Base-by-base conservation (phyloP, 2,113 vertebrate genomes). In the Callaeas wilsoni region DNA sequence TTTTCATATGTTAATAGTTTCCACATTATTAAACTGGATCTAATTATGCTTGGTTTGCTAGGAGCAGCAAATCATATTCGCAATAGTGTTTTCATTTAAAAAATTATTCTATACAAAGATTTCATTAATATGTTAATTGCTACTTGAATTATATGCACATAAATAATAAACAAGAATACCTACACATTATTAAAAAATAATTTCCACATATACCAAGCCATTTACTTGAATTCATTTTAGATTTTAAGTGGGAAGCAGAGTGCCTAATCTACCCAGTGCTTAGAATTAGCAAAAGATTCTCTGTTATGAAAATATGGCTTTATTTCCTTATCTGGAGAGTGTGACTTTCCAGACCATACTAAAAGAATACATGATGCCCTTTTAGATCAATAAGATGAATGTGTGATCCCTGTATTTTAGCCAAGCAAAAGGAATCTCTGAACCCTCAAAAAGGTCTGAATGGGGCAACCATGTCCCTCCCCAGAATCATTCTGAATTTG, bases 121-220 rank as follows among this genome's bases (percentile, higher is more conserved):
- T 97, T 96, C 90, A 96, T 97, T 93, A 90, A 86, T 49, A 95
- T 96, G 92, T 89, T 96, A 96, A 97, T 97, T 94, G 77, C 94
- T 89, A 60, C 87, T 2, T 14, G 84, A 97, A 95, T 96, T 93
- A 83, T 44, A 94, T 90, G 73, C 65, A 91, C 49, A 96, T 90
- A 96, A 94, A 87, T 97, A 84, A 94, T 87, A 98, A 97, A 92
- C 55, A 70, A 77, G 57, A 96, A 84, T 90, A 83, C 73, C 62
- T 91, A 88, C 67, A 91, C 78, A 92, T 97, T 88, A 67, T 74
- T 95, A 94, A 68, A 84, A 96, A 75, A 85, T 79, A 42, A 94
- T 90, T 97, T 96, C 44, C 47, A 89, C 49, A 39, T 69, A 81
- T 49, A 93, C 35, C 42, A 89, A 88, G 52, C 19, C 30, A 73